These are phyloP conservation scores for Amorpha juglandis DNA, from an alignment of 2,888 invertebrate genomes.

Conservation along the genomic window DNA sequence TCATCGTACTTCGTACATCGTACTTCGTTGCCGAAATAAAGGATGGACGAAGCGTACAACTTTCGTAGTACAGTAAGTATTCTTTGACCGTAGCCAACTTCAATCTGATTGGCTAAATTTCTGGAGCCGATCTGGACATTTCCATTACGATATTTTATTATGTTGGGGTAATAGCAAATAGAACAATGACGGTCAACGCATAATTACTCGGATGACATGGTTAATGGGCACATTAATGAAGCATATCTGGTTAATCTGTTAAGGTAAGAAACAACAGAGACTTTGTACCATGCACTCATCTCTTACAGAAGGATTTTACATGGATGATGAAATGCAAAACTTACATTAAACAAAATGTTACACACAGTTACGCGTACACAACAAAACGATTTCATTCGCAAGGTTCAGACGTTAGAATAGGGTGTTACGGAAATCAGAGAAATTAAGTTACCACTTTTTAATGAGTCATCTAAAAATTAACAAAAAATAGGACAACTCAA, in stretches of 20 bases:
- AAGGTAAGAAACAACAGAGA: not conserved
- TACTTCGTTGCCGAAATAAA: no score
- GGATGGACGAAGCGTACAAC: no score
- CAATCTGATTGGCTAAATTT: no score
- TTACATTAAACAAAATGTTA: conserved; percentile 71
- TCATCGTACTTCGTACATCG: no score
- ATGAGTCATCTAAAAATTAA: conserved; percentile 54
- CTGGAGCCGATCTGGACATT: no score
- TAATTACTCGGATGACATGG: not conserved
- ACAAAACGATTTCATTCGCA: conserved; percentile 9
- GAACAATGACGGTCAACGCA: conserved; percentile 3
- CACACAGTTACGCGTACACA: conserved; percentile 16
- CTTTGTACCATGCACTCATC: conserved; percentile 26
- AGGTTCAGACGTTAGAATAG: conserved; percentile 32
- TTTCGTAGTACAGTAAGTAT: no score
- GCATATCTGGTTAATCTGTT: not conserved
- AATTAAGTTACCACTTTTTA: conserved; percentile 81
- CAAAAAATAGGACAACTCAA: conserved; percentile 31
- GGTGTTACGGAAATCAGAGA: conserved; percentile 65
- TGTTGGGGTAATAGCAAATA: not conserved
- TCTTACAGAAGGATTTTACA: conserved; percentile 30
- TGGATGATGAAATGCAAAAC: conserved; percentile 57
- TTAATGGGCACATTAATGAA: not conserved
- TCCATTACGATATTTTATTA: no score
- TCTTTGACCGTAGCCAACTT: no score